A percentile compares a stretch with the other conserved stretches of the same genome.
These are phyloP conservation scores for Artibeus lituratus DNA, from an alignment of 2,797 vertebrate species.

Conservation along the genomic window DNA sequence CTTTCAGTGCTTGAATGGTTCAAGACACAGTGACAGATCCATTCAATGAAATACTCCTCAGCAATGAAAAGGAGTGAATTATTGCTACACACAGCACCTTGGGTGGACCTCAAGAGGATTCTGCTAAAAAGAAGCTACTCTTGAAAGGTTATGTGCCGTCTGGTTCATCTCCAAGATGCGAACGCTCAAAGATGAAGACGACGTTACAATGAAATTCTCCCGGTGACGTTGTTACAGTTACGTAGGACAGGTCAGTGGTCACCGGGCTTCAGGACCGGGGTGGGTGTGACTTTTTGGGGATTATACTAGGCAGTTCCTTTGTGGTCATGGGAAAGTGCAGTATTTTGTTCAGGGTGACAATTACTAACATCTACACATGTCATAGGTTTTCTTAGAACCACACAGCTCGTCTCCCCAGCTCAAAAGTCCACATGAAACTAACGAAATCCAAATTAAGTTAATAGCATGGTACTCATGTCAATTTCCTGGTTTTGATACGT, in stretches of 20 bases:
- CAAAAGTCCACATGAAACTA: neutral
- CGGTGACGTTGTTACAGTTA: neutral
- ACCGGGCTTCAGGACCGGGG: neutral
- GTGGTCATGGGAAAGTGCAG: neutral
- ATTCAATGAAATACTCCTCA: neutral
- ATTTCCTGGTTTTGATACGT: too few species aligned
- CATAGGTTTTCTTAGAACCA: neutral
- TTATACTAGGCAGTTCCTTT: neutral
- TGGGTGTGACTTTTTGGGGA: neutral
- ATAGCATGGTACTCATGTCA: too few species aligned
- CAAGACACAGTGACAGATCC: neutral
- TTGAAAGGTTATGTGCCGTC: neutral
- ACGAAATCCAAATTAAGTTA: neutral
- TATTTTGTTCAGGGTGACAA: neutral
- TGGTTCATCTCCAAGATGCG: neutral
- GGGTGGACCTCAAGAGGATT: neutral
- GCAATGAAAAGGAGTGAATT: neutral
- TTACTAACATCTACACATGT: neutral
- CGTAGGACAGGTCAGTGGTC: neutral
- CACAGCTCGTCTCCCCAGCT: neutral
- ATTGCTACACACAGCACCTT: neutral
- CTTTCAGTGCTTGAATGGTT: neutral
- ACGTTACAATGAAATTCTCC: neutral
- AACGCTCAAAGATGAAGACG: neutral
- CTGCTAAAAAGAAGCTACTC: neutral